phyloP scores from a whole-genome alignment of 2,797 vertebrate genomes.

The Chloroceryle inda region DNA sequence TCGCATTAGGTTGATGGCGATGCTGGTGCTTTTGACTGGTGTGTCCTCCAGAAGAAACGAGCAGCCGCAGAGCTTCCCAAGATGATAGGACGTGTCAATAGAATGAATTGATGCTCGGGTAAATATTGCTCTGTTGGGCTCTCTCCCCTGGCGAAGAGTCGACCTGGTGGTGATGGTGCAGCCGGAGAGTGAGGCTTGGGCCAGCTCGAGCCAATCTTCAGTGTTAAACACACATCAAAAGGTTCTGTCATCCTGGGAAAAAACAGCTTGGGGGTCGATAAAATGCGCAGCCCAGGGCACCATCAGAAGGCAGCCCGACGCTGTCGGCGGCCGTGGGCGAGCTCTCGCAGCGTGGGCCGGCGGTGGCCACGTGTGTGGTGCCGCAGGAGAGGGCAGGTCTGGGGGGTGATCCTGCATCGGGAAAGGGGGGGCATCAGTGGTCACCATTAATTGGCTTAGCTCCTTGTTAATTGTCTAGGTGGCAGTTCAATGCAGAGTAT shows the following conservation, averaged over 20 bases:
- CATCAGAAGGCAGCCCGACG: neutral
- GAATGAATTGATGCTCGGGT: neutral
- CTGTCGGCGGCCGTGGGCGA: fast-evolving
- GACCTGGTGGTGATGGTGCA: neutral
- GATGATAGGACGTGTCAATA: fast-evolving
- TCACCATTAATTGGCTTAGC: neutral
- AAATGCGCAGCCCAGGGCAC: neutral
- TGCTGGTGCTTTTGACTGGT: neutral
- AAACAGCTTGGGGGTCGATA: fast-evolving
- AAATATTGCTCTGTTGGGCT: neutral
- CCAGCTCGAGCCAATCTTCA: neutral
- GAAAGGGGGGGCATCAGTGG: neutral
- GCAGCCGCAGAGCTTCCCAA: neutral
- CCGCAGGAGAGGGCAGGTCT: neutral
- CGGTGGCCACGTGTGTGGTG: neutral
- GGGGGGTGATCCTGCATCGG: fast-evolving
- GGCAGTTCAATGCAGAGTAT: neutral
- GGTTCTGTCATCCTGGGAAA: neutral
- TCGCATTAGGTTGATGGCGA: neutral
- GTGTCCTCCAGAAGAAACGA: neutral
- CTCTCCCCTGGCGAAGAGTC: neutral
- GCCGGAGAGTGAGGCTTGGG: neutral
- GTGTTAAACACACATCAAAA: fast-evolving
- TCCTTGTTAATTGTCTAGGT: neutral
- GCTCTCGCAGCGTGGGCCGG: neutral